Base-by-base conservation (phyloP, 2,888 invertebrate species). In the Sepiola atlantica region DNA sequence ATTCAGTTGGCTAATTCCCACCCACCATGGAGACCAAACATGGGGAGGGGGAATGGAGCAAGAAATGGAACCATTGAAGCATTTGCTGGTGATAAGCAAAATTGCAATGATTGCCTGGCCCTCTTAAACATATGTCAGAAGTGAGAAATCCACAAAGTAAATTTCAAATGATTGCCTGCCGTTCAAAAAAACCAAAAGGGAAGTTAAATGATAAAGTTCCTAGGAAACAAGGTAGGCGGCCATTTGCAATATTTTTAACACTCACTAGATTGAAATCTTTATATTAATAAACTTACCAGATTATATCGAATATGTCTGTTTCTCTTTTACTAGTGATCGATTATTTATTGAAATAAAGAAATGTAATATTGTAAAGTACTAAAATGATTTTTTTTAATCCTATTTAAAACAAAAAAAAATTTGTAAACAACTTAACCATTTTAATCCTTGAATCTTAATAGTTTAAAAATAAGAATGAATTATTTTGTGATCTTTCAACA, bases 1-100 rank as follows among this genome's bases (percentile, higher is more conserved):
- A 77, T n/a, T n/a, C 77, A 77, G 77, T n/a, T n/a, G 77, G 77
- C 77, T n/a, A 32, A 77, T 77, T 77, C 77, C 77, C 77, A 77
- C 77, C 77, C 77, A 77, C 77, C n/a, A 18, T n/a, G 77, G n/a
- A 12, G 77, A 77, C 77, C 77, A 77, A 77, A 77, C 32, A 77
- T 77, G 77, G n/a, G 32, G 32, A 77, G 32, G 4, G 32, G 77
- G n/a, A n/a, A 4, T 45, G n/a, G 77, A n/a, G 32, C n/a, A 32
- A 57, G n/a, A 77, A 45, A 77, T n/a, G n/a, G n/a, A 77, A 77
- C 77, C 77, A 45, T 77, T 77, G 32, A 28, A 12, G 14, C 77
- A 32, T 77, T n/a, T 32, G 77, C n/a, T 77, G 32, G n/a, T 77
- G 77, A n/a, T 77, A 77, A 32, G 77, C 77, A 12, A n/a, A 77